phyloP scores from a whole-genome alignment of 2,888 invertebrate genomes.

The Pecten maximus region DNA sequence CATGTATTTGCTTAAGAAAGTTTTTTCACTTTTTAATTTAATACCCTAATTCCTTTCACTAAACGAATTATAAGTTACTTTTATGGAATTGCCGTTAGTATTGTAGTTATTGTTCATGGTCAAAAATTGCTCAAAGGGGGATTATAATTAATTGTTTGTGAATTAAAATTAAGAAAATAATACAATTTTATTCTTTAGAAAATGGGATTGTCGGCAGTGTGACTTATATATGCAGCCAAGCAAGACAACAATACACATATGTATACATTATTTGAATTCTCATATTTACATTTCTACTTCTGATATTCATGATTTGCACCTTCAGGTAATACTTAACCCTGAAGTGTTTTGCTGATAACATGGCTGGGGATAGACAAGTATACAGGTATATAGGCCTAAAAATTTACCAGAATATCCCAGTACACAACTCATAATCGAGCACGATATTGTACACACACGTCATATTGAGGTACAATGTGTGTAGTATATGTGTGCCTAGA shows the following conservation, averaged over 20 bases:
- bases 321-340: not conserved
- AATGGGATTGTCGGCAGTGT: not conserved
- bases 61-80: not conserved
- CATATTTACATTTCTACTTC: not conserved
- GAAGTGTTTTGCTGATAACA: not conserved
- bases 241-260: not conserved
- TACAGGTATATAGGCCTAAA: not conserved
- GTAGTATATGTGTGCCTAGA: not conserved
- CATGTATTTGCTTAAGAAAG: not conserved
- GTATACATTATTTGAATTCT: too few relatives aligned
- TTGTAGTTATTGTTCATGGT: too few relatives aligned
- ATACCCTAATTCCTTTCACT: not conserved
- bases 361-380: not conserved
- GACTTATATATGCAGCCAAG: not conserved
- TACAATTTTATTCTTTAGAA: not conserved
- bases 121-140: not conserved
- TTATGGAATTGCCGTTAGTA: not conserved
- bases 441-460: too few relatives aligned
- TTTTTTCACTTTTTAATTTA: not conserved
- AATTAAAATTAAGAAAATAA: conserved; percentile 9
- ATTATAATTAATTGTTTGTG: not conserved
- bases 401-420: not conserved
- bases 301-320: not conserved
- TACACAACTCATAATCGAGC: not conserved
- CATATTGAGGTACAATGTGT: not conserved